These are phyloP conservation scores for Sarcoramphus papa DNA, from an alignment of 2,797 vertebrate genomes.

Conservation along the genomic window DNA sequence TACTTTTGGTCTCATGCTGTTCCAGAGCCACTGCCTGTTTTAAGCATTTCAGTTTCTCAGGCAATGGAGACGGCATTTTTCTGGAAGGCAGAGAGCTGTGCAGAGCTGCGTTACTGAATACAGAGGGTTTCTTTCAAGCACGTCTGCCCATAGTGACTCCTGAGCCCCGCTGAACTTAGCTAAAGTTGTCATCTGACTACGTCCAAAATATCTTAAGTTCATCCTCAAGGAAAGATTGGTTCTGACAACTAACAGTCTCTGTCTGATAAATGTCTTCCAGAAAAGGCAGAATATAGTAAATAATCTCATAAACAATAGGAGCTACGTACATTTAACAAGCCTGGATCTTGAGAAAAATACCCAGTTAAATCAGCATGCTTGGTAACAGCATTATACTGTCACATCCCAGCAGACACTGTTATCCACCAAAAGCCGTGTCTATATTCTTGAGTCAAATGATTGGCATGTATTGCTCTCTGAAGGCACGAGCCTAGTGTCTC, in stretches of 20 bases:
- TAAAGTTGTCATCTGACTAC: neutral
- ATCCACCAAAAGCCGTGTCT: neutral
- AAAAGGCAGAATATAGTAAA: neutral
- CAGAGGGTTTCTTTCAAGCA: neutral
- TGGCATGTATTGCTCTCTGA: neutral
- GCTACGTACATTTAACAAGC: neutral
- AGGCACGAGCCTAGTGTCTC: neutral
- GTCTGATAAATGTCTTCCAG: neutral
- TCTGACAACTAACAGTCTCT: neutral
- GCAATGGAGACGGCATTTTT: neutral
- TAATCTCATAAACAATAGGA: neutral
- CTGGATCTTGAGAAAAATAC: neutral
- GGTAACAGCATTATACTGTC: neutral
- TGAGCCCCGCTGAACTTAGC: neutral
- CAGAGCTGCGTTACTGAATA: neutral
- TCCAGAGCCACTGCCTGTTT: neutral
- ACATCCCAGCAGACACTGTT: neutral
- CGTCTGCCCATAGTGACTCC: neutral
- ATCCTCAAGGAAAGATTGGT: neutral
- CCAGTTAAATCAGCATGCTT: neutral
- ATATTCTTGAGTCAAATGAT: neutral
- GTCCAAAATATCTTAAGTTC: neutral
- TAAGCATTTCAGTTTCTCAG: neutral
- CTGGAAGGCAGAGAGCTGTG: neutral
- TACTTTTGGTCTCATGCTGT: neutral